Evolutionary conservation across 1,140 invertebrate genomes (phyloP).

Genomic region (Drosophila virilis): DNA sequence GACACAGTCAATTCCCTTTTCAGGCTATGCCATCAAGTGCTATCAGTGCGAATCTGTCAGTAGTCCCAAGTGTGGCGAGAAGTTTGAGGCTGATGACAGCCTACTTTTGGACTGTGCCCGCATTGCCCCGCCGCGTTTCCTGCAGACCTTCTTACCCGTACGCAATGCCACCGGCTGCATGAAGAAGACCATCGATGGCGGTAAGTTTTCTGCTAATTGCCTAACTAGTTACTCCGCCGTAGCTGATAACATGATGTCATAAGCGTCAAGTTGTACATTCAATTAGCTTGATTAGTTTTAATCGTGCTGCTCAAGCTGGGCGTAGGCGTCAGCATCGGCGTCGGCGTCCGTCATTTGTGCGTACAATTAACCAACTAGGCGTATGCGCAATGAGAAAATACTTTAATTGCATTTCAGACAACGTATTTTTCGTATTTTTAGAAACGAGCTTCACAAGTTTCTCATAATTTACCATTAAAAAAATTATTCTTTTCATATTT

Average conservation of each 20-base stretch:
- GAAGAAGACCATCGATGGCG: constrained; percentile 65
- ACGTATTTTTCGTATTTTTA: background rate
- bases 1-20: background rate
- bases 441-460: background rate
- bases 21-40: constrained; percentile 75
- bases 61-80: constrained; percentile 61
- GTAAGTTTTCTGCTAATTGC: constrained; percentile 55
- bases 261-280: background rate
- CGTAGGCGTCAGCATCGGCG: constrained; percentile 3
- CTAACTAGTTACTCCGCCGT: background rate
- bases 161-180: constrained; percentile 80
- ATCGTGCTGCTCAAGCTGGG: constrained; percentile 2
- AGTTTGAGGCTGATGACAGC: constrained; percentile 58
- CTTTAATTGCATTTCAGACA: too few species aligned
- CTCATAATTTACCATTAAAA: background rate
- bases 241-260: constrained; percentile 29
- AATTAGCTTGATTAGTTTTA: constrained; percentile 57
- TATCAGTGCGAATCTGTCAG: constrained; percentile 70
- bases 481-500: background rate
- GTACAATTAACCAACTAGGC: constrained; percentile 9
- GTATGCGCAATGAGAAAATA: constrained; percentile 5
- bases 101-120: constrained; percentile 61
- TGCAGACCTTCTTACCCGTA: constrained; percentile 50
- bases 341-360: background rate
- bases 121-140: constrained; percentile 57